Evolutionary conservation across 2,113 vertebrate species (phyloP).

Genomic region (Natator depressus): DNA sequence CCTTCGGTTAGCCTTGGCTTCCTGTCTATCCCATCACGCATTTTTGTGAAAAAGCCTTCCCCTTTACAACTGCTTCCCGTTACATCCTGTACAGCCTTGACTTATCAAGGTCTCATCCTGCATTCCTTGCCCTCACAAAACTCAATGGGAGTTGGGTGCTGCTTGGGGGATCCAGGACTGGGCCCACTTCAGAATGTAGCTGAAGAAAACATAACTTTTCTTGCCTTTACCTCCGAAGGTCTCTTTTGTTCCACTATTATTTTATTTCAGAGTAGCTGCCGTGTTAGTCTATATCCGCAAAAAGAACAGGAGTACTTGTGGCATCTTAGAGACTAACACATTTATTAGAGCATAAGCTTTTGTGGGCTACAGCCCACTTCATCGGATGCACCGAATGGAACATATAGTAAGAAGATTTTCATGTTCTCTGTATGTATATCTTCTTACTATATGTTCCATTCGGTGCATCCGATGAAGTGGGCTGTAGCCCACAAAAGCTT

Average conservation of each 20-base stretch:
- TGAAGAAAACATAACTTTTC: background rate
- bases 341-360: too few relatives aligned
- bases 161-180: background rate
- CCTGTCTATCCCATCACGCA: background rate
- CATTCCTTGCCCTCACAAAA: background rate
- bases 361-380: too few relatives aligned
- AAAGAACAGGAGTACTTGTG: too few relatives aligned
- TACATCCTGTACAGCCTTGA: fast-evolving
- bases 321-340: too few relatives aligned
- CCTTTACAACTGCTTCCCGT: background rate
- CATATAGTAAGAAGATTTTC: too few relatives aligned
- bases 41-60: background rate
- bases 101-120: background rate
- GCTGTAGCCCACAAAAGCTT: too few relatives aligned
- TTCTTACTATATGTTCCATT: too few relatives aligned
- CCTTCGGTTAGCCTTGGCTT: background rate
- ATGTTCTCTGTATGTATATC: too few relatives aligned
- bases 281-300: too few relatives aligned
- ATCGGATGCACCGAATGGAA: too few relatives aligned
- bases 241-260: background rate
- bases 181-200: background rate
- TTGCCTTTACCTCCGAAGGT: background rate
- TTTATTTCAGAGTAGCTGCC: background rate
- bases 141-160: background rate
- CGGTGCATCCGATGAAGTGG: too few relatives aligned